Evolutionary conservation across 2,888 invertebrate genomes (phyloP), one percentile per base, ranked within the genome.

Genomic region (Eupithecia centaureata): DNA sequence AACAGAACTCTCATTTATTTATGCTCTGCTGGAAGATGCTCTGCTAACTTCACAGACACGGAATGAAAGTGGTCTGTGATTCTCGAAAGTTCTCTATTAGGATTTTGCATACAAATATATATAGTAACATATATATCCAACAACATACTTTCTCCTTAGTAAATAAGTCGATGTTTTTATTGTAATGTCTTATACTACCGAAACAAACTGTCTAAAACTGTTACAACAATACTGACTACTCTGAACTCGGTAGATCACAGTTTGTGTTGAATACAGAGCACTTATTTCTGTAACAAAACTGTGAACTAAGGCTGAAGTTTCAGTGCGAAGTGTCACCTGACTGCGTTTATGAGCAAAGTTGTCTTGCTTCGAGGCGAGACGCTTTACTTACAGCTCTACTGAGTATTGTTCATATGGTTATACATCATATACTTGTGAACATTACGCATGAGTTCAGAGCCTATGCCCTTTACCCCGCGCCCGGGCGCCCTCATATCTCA

Each of bases 301-400:
- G 47, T 22, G 8, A 38, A 42, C 42, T 42, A 42, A 42, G 27
- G 52, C 15, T 52, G 15, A 25, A 63, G 38, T 62, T 54, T 62
- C n/a, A 38, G 62, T 38, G 25, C 3, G 18, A 32, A 18, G 38
- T 18, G 38, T 63, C 38, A 56, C 38, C 56, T 63, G 56, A 33
- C 18, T 63, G 38, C 38, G 62, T 27, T 56, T 35, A 56, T 63
- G 38, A 56, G 28, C 12, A 42, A 18, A 18, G 42, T 42, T 5
- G 60, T 28, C 25, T 2, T 10, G 38, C 15, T n/a, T 22, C 60
- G 13, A 7, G 15, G 51, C 18, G 33, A 18, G 22, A 33, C 1
- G 27, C n/a, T 15, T 8, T 27, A 28, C 18, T 51, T 51, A 51
- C 13, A 2, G 25, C 51, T 12, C 25, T 1, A 0, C 13, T 5